phyloP scores from a whole-genome alignment of 2,797 vertebrate genomes.

The Vultur gryphus region DNA sequence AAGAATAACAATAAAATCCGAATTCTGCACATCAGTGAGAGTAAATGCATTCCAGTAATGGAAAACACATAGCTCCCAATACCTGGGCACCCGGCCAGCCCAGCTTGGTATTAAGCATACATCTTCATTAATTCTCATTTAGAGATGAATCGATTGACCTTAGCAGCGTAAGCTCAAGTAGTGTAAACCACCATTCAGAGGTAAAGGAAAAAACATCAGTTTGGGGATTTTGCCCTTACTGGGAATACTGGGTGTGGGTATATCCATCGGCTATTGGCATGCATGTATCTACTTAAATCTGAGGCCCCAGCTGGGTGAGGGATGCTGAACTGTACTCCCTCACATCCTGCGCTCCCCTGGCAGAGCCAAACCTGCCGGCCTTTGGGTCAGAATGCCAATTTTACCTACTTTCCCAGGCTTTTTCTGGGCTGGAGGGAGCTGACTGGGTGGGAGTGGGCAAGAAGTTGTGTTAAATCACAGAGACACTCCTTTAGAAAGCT shows the following conservation, averaged over 20 bases:
- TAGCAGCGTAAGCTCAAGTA: not conserved
- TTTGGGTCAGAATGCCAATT: not conserved
- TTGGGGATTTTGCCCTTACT: fast-evolving
- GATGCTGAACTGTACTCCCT: not conserved
- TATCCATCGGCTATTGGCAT: not conserved
- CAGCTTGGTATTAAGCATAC: not conserved
- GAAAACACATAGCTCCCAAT: not conserved
- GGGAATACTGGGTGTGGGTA: not conserved
- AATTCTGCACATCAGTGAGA: not conserved
- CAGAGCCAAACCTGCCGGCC: not conserved
- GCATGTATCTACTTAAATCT: not conserved
- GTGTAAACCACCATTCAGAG: not conserved
- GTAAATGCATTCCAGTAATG: not conserved
- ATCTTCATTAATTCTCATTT: slow-evolving; percentile 33
- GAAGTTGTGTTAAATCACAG: not conserved
- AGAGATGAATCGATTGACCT: not conserved
- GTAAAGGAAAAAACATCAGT: not conserved
- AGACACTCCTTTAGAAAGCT: not conserved
- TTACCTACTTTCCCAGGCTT: not conserved
- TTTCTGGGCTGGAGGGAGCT: not conserved
- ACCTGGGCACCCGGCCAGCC: not conserved
- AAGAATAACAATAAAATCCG: not conserved
- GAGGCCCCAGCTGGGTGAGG: not conserved
- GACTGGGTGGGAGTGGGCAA: not conserved
- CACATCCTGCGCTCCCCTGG: fast-evolving